Evolutionary conservation across 2,113 vertebrate genomes (phyloP).

Genomic region (Sturnira hondurensis): DNA sequence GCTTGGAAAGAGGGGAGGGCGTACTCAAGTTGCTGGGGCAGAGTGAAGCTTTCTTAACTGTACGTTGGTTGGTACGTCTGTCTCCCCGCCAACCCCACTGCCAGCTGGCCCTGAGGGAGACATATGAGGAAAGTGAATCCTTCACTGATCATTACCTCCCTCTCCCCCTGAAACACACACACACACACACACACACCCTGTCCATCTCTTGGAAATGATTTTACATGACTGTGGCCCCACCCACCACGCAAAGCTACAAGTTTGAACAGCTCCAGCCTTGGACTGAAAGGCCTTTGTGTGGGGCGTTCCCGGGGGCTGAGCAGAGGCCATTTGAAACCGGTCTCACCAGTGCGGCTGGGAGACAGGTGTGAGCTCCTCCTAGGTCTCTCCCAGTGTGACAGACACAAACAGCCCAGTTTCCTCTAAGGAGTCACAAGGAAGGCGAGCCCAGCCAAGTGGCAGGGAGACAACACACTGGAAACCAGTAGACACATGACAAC

Average conservation of each 20-base stretch:
- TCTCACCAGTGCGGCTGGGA: slow-evolving; percentile 46
- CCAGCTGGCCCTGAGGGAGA: background rate
- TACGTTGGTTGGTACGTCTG: background rate
- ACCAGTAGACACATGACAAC: background rate
- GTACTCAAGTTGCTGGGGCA: fast-evolving
- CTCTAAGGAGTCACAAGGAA: slow-evolving; percentile 18
- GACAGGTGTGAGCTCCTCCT: background rate
- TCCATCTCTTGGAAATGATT: background rate
- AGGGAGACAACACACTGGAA: background rate
- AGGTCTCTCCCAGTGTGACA: background rate
- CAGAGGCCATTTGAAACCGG: slow-evolving; percentile 51
- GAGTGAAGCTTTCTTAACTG: background rate
- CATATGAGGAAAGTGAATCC: background rate
- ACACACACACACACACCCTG: too few relatives aligned
- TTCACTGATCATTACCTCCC: background rate
- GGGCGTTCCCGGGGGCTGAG: background rate
- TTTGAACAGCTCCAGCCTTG: slow-evolving; percentile 2
- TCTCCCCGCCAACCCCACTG: background rate
- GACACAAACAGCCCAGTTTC: slow-evolving; percentile 19
- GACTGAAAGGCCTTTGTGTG: slow-evolving; percentile 15
- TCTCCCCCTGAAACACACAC: too few relatives aligned
- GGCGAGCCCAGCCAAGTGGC: background rate
- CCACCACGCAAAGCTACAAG: slow-evolving; percentile 35
- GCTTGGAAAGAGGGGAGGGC: background rate
- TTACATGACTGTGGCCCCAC: background rate